These are phyloP conservation scores for Oscheius sp. DNA, from an alignment of 2,888 invertebrate genomes.

Conservation along the genomic window DNA sequence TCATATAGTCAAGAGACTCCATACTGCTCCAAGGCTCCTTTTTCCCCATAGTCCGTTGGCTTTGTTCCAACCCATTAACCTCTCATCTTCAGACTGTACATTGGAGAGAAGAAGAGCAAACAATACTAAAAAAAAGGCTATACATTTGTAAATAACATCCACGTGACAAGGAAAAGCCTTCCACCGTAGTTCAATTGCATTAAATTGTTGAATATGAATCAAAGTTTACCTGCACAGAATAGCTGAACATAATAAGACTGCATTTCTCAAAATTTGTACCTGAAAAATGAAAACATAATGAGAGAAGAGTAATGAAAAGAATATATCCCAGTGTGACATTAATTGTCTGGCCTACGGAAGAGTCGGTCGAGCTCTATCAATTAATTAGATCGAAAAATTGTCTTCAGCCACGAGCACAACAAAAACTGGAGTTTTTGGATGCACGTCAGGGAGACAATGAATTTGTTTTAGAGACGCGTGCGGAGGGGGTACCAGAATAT, in stretches of 20 bases:
- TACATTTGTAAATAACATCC: too few relatives aligned
- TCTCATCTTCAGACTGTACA: constrained; percentile 32
- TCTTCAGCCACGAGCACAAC: constrained; percentile 16
- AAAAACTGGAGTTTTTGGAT: background rate
- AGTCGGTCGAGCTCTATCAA: constrained; percentile 11
- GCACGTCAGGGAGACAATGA: too few relatives aligned
- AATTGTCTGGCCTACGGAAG: background rate
- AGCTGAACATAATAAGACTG: constrained; percentile 24
- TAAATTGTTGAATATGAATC: too few relatives aligned
- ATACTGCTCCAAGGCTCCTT: constrained; percentile 24
- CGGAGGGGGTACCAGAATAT: too few relatives aligned
- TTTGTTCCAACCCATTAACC: constrained; percentile 50
- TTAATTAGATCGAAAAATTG: constrained; percentile 24
- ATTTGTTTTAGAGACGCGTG: background rate
- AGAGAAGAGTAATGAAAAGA: background rate
- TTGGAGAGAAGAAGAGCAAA: constrained; percentile 8
- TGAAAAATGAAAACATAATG: background rate
- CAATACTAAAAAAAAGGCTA: constrained; percentile 25
- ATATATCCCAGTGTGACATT: background rate
- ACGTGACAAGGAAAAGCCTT: too few relatives aligned
- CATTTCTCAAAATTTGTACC: constrained; percentile 11
- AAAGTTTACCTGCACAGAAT: constrained; percentile 15
- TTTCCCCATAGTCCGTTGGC: constrained; percentile 57
- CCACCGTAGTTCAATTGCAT: too few relatives aligned
- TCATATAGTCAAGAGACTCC: background rate